Percentiles rank a stretch among this genome's conserved stretches.
phyloP scores from a whole-genome alignment of 1,140 invertebrate species.

The Apis cerana region DNA sequence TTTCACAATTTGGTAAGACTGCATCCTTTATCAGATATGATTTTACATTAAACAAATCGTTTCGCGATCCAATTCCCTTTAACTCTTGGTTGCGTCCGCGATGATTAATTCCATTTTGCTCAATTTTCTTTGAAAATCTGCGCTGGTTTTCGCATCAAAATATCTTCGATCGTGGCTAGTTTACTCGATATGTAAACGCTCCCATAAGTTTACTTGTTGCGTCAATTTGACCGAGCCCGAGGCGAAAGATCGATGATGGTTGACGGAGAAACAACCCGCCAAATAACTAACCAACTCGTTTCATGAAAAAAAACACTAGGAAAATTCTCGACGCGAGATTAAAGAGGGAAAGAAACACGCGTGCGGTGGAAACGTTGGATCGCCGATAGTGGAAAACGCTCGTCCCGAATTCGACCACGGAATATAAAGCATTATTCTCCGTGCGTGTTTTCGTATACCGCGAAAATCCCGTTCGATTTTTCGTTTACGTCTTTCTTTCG shows the following conservation, averaged over 20 bases:
- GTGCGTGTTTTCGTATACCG: neutral
- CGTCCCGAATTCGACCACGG: slow-evolving; percentile 14
- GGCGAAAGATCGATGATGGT: neutral
- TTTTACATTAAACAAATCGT: no score
- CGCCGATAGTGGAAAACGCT: neutral
- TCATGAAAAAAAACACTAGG: no score
- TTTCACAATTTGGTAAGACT: no score
- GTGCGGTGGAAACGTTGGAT: neutral
- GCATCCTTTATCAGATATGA: no score
- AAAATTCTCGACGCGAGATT: neutral
- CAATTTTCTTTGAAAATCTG: no score
- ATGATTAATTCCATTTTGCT: no score
- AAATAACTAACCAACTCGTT: no score
- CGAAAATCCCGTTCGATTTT: slow-evolving; percentile 32
- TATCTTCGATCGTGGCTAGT: neutral
- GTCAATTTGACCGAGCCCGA: neutral
- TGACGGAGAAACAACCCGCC: no score
- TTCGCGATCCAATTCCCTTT: no score
- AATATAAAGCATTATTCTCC: slow-evolving; percentile 40
- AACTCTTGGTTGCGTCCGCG: no score
- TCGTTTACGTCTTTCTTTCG: slow-evolving; percentile 27
- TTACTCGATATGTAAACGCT: no score
- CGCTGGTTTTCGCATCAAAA: no score
- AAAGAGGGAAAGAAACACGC: slow-evolving; percentile 1
- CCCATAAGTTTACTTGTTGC: neutral